Conservation (phyloP, 1,140 invertebrate species). For the Drosophila nigrodunni region DNA sequence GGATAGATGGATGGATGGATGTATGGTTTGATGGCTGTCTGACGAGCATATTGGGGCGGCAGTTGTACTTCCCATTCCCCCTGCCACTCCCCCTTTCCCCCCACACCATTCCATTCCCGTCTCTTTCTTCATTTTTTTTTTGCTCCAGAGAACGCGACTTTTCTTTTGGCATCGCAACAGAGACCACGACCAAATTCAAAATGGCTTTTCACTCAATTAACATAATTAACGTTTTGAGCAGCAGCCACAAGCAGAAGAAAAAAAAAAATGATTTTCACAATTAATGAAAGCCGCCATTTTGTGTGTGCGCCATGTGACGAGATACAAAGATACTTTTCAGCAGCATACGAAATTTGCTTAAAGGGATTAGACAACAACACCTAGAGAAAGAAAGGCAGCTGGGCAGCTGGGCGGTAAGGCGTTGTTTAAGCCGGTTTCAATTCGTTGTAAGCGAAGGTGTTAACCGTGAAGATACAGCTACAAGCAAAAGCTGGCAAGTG, state of each 20-base stretch:
- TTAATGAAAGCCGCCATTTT: slow-evolving; percentile 79
- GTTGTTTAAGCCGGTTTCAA: slow-evolving; percentile 64
- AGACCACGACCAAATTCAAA: slow-evolving; percentile 50
- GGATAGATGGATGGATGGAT: slow-evolving; percentile 39
- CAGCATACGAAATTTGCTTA: slow-evolving; percentile 12
- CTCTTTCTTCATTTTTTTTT: too few species aligned
- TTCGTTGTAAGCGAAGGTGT: slow-evolving; percentile 72
- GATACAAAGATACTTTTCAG: background rate
- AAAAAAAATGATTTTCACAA: slow-evolving; percentile 52
- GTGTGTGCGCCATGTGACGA: slow-evolving; percentile 9
- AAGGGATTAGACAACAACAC: slow-evolving; percentile 36
- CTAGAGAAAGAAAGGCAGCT: background rate
- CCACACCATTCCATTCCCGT: too few species aligned
- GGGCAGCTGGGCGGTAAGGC: slow-evolving; percentile 10
- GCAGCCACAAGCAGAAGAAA: slow-evolving; percentile 22
- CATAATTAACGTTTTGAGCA: slow-evolving; percentile 68
- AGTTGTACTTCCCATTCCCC: slow-evolving; percentile 10
- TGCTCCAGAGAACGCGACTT: slow-evolving; percentile 9
- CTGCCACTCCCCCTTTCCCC: too few species aligned
- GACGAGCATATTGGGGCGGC: slow-evolving; percentile 51
- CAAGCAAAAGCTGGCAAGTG: background rate
- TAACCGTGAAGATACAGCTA: slow-evolving; percentile 62
- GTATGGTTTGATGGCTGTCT: slow-evolving; percentile 31
- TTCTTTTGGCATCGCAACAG: slow-evolving; percentile 32
- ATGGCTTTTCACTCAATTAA: slow-evolving; percentile 78